Evolutionary conservation across 2,888 invertebrate species (phyloP), one percentile per base, ranked within the genome.

Genomic region (Abscondita cerata): DNA sequence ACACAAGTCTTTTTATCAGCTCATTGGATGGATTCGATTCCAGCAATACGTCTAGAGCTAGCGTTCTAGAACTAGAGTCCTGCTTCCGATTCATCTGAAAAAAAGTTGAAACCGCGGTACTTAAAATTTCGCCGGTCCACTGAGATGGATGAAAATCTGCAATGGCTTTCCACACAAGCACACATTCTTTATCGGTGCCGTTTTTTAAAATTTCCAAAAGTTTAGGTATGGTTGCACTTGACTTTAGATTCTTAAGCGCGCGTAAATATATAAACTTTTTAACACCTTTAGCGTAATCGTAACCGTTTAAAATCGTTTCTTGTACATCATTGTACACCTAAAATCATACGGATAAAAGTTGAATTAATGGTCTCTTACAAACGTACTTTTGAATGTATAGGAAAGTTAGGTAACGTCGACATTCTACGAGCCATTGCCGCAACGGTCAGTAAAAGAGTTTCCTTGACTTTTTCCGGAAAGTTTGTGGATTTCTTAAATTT

Each of bases 11-110:
- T 25, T 75, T 75, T 31, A 93, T 69, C 19, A 85, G 82, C 8
- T 83, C 80, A 13, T 83, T 81, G 6, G 80, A 81, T 0, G 88
- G 88, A 20, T 84, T 78, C 52, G 85, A 82, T 54, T 86, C 83
- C 2, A 93, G 79, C 11, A 93, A 77, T 6, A 92, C 81, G 70
- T 92, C 90, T n/a, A 88, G 76, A 0, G 92, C 90, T 52, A 90
- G 70, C 0, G 88, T 88, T 70, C 92, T 82, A 0, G 88, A 85
- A 65, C 89, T 90, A 25, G 89, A 88, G 74, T 91, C 90, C 73
- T 87, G 83, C 62, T 80, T 81, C 18, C 82, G 82, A 13, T 81
- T 82, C 1, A 83, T 72, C 75, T 89, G 87, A 69, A 85, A 87
- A 70, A 88, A 88, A 1, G 88, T 83, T 51, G 79, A 81, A n/a